Percentiles rank a stretch among this genome's conserved stretches.
Evolutionary conservation across 2,797 vertebrate genomes (phyloP).

Genomic region (Lepidocolaptes lacrymiger): DNA sequence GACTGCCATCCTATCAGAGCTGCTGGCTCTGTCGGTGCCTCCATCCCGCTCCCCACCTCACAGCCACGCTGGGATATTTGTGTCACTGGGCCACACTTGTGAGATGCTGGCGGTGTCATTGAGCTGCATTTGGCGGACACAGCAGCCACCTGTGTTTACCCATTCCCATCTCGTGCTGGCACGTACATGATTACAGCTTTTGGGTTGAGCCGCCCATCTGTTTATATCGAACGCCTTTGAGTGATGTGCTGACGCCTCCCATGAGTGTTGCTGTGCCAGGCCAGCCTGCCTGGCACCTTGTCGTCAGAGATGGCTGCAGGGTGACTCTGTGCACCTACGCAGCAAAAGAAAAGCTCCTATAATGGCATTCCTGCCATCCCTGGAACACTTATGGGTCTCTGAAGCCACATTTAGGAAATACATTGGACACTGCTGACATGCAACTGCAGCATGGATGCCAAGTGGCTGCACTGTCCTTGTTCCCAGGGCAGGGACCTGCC

Average conservation of each 20-base stretch:
- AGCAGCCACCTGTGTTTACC: constrained; percentile 43
- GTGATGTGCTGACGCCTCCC: not conserved
- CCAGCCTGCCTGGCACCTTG: not conserved
- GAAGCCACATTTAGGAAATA: fast-evolving
- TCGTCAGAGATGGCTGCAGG: not conserved
- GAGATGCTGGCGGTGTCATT: not conserved
- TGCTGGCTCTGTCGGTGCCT: fast-evolving
- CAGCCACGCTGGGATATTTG: not conserved
- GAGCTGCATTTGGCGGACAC: not conserved
- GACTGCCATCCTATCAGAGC: not conserved
- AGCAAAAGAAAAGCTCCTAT: not conserved
- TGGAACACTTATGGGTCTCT: not conserved
- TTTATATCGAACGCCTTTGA: not conserved
- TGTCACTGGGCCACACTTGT: not conserved
- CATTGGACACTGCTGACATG: not conserved
- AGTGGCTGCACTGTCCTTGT: not conserved
- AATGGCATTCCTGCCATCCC: not conserved
- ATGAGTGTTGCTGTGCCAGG: not conserved
- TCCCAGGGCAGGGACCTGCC: not conserved
- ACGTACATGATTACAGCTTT: not conserved
- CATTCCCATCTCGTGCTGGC: not conserved
- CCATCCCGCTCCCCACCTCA: not conserved
- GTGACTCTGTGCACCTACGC: not conserved
- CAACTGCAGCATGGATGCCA: fast-evolving
- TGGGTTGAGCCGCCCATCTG: not conserved